phyloP scores from a whole-genome alignment of 2,797 vertebrate species.

The Hozukius guyotensis region DNA sequence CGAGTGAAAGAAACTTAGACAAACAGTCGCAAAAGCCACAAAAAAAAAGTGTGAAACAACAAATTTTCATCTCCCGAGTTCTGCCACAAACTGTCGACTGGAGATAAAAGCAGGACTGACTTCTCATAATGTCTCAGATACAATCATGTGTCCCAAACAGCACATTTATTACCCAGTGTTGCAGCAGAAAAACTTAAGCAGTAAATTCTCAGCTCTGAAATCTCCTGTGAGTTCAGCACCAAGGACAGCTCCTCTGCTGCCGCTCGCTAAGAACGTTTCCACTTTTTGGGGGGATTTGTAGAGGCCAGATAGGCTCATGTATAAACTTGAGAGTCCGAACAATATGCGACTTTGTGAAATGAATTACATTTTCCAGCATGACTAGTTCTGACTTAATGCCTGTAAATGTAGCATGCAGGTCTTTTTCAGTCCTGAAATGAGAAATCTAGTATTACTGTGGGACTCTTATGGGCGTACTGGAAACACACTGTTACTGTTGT shows the following conservation, averaged over 20 bases:
- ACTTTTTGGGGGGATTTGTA: constrained; percentile 64
- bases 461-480: constrained; percentile 23
- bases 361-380: constrained; percentile 62
- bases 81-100: constrained; percentile 36
- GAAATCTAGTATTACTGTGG: constrained; percentile 30
- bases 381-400: constrained; percentile 51
- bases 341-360: constrained; percentile 61
- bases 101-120: constrained; percentile 30
- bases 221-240: constrained; percentile 60
- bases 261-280: constrained; percentile 30
- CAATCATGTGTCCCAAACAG: constrained; percentile 29
- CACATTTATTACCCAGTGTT: constrained; percentile 48
- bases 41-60: constrained; percentile 10
- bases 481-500: constrained; percentile 44
- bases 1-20: background rate
- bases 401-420: constrained; percentile 51
- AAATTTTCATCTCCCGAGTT: constrained; percentile 22
- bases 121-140: constrained; percentile 34
- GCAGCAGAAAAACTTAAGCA: constrained; percentile 29
- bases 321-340: constrained; percentile 53
- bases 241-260: constrained; percentile 59
- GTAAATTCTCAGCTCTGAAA: constrained; percentile 36
- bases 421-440: constrained; percentile 44
- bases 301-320: constrained; percentile 49
- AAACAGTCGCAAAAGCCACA: background rate